phyloP scores from a whole-genome alignment of 1,140 invertebrate genomes.

The Homarus americanus region DNA sequence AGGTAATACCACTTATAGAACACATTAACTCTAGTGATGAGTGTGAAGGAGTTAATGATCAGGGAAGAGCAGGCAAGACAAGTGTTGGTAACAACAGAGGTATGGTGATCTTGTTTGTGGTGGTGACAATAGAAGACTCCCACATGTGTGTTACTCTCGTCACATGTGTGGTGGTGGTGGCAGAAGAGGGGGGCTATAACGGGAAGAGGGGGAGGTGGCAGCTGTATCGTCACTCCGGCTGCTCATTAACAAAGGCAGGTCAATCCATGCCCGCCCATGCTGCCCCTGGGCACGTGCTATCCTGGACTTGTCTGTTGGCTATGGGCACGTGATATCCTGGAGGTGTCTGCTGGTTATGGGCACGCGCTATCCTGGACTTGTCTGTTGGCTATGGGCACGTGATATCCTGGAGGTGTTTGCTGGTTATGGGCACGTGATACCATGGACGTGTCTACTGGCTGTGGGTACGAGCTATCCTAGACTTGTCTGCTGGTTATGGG shows the following conservation, averaged over 20 bases:
- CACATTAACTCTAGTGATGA: no score
- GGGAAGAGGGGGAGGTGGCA: not conserved
- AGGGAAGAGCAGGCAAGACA: no score
- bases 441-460: not conserved
- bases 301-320: not conserved
- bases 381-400: not conserved
- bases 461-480: no score
- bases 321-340: not conserved
- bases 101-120: no score
- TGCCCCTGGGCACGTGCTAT: conserved; percentile 50
- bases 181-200: not conserved
- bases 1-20: no score
- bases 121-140: no score
- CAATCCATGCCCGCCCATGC: conserved; percentile 35
- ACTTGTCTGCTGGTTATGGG: no score
- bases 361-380: conserved; percentile 34
- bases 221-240: conserved; percentile 37
- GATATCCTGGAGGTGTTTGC: no score
- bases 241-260: conserved; percentile 68
- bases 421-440: conserved; percentile 53
- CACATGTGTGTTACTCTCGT: not conserved
- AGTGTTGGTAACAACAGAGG: no score
- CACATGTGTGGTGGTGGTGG: conserved; percentile 25
- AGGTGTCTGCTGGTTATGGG: no score
- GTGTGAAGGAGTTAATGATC: no score